phyloP scores from a whole-genome alignment of 1,140 invertebrate species.

The Sitobion miscanthi region DNA sequence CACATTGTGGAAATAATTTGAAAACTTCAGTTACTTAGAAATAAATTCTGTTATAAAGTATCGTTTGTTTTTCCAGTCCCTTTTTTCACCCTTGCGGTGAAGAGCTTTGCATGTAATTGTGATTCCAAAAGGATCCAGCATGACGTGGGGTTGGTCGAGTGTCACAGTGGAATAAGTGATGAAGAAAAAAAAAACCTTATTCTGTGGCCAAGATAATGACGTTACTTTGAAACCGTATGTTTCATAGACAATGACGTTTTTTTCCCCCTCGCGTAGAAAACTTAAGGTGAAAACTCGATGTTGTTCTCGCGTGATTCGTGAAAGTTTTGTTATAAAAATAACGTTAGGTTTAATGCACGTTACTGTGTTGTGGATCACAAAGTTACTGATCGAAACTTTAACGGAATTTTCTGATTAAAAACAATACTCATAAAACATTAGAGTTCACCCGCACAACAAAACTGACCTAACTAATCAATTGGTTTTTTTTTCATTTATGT shows the following conservation, averaged over 20 bases:
- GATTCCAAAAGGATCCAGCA: constrained; percentile 14
- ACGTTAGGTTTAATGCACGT: constrained; percentile 3
- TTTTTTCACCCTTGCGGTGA: constrained; percentile 5
- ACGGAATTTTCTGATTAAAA: constrained; percentile 43
- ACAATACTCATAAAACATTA: constrained; percentile 34
- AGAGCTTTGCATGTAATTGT: constrained; percentile 40
- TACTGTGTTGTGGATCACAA: not conserved
- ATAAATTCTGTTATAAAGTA: not conserved
- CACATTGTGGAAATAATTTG: not conserved
- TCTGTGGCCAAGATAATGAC: constrained; percentile 38
- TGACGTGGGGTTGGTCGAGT: constrained; percentile 39
- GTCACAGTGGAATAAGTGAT: constrained; percentile 25
- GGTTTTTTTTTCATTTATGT: not conserved
- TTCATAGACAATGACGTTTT: constrained; percentile 23
- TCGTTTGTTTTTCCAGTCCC: constrained; percentile 24
- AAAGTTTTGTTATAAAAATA: constrained; percentile 54
- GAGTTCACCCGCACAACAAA: not conserved
- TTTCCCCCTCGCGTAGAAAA: not conserved
- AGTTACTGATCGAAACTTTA: not conserved
- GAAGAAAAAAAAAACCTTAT: constrained; percentile 35
- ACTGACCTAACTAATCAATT: constrained; percentile 1
- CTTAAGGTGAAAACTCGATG: constrained; percentile 18
- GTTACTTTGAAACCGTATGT: constrained; percentile 20
- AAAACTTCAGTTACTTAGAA: not conserved
- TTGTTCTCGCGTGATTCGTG: constrained; percentile 18